These are phyloP conservation scores for Cheiracanthium punctorium DNA, from an alignment of 2,888 invertebrate genomes.

Conservation along the genomic window DNA sequence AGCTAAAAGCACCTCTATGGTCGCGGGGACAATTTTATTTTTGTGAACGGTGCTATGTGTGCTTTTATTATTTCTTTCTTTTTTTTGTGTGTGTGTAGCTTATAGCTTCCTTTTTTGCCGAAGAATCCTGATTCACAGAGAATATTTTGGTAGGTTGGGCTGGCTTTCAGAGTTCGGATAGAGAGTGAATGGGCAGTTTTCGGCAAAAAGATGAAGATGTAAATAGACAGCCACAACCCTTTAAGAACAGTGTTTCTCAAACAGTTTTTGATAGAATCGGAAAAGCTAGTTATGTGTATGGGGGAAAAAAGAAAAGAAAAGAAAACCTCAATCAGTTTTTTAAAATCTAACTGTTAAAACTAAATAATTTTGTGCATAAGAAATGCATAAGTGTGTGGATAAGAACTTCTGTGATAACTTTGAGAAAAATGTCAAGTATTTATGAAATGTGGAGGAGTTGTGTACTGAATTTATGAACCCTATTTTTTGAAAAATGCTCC, in stretches of 20 bases:
- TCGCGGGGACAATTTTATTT: constrained; percentile 70
- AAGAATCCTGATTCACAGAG: constrained; percentile 55
- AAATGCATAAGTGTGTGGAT: no score
- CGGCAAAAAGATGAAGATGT: constrained; percentile 57
- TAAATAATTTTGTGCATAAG: no score
- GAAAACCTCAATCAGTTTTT: no score
- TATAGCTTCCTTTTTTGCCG: constrained; percentile 66
- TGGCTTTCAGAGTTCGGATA: constrained; percentile 35
- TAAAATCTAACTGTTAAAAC: no score
- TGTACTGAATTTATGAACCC: no score
- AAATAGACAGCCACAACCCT: constrained; percentile 23
- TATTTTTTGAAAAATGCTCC: no score
- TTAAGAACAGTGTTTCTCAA: constrained; percentile 9
- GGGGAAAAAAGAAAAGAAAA: no score
- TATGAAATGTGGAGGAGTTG: no score
- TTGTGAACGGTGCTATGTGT: constrained; percentile 71
- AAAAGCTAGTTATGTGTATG: no score
- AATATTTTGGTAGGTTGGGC: constrained; percentile 44
- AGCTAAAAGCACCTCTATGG: constrained; percentile 69
- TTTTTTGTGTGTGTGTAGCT: no score
- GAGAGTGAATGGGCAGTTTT: constrained; percentile 48
- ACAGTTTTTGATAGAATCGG: neutral
- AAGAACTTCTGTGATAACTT: no score
- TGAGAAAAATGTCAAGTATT: no score
- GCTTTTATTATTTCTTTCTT: constrained; percentile 58